Conservation (phyloP, 2,113 vertebrate genomes). For the Neogobius melanostomus region DNA sequence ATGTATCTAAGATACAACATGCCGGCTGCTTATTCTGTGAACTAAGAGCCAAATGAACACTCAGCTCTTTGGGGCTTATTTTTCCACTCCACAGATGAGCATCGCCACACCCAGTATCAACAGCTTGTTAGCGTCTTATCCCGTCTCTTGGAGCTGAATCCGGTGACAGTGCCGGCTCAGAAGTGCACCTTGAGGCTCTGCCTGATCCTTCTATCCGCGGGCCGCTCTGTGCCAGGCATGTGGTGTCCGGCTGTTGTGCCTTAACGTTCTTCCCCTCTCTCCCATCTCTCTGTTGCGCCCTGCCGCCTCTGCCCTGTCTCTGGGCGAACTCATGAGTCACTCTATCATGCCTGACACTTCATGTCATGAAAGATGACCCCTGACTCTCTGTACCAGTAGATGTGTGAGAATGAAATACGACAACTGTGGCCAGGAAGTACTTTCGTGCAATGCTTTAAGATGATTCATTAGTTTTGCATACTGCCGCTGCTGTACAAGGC, state of each 20-base stretch:
- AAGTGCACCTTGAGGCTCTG: slow-evolving; percentile 10
- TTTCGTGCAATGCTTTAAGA: too few relatives aligned
- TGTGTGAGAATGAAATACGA: slow-evolving; percentile 54
- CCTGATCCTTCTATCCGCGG: slow-evolving; percentile 18
- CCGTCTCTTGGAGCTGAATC: slow-evolving; percentile 22
- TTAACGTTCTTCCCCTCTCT: slow-evolving; percentile 40
- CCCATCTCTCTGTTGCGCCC: slow-evolving; percentile 25
- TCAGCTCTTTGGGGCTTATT: background rate
- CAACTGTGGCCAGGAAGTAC: slow-evolving; percentile 51
- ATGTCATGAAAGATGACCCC: slow-evolving; percentile 54
- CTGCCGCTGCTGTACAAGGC: background rate
- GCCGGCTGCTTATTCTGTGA: background rate
- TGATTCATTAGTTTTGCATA: background rate
- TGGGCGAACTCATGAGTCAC: slow-evolving; percentile 39
- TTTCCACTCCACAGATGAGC: slow-evolving; percentile 1
- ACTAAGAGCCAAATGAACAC: background rate
- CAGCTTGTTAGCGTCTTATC: slow-evolving; percentile 26
- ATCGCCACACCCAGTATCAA: slow-evolving; percentile 4
- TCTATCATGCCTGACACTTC: slow-evolving; percentile 44
- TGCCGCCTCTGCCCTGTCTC: slow-evolving; percentile 10
- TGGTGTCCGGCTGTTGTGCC: slow-evolving; percentile 35
- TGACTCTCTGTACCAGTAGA: slow-evolving; percentile 31
- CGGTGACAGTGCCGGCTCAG: slow-evolving; percentile 9
- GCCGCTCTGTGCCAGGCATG: slow-evolving; percentile 36
- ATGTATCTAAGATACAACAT: background rate